A percentile compares a stretch with the other conserved stretches of the same genome.
phyloP scores from a whole-genome alignment of 2,113 vertebrate species.

The Nerophis ophidion region DNA sequence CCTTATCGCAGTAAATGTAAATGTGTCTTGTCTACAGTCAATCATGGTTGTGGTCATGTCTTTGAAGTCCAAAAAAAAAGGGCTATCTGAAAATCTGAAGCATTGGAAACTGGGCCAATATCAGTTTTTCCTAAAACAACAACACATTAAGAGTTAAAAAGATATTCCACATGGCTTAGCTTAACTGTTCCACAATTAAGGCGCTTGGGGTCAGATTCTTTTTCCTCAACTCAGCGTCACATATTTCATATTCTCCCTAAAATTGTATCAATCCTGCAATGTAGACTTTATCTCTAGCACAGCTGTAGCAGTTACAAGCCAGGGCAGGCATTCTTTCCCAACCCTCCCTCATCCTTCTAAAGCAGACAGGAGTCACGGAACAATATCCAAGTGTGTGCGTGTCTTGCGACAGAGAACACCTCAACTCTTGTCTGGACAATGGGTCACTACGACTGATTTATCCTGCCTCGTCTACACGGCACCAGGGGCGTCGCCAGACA shows the following conservation, averaged over 20 bases:
- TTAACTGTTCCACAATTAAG: background rate
- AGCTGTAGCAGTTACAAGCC: conserved; percentile 39
- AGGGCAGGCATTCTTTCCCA: conserved; percentile 36
- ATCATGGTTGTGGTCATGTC: too few relatives aligned
- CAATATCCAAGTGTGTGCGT: conserved; percentile 24
- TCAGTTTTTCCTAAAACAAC: too few relatives aligned
- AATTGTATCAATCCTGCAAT: background rate
- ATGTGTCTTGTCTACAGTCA: too few relatives aligned
- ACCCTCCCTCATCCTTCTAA: background rate
- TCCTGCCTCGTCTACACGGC: background rate
- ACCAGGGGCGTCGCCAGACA: too few relatives aligned
- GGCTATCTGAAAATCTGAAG: too few relatives aligned
- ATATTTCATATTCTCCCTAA: background rate
- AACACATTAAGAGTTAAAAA: background rate
- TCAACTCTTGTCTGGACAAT: conserved; percentile 6
- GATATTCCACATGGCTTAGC: background rate
- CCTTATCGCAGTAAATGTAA: too few relatives aligned
- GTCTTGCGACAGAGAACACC: conserved; percentile 12
- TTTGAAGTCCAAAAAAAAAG: too few relatives aligned
- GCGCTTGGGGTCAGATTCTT: conserved; percentile 11
- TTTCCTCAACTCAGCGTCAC: background rate
- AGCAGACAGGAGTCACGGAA: conserved; percentile 30
- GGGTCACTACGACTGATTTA: conserved; percentile 24
- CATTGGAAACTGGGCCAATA: too few relatives aligned
- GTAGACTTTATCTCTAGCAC: background rate